These are phyloP conservation scores for Caranx melampygus DNA, from an alignment of 2,113 vertebrate species.

Conservation along the genomic window DNA sequence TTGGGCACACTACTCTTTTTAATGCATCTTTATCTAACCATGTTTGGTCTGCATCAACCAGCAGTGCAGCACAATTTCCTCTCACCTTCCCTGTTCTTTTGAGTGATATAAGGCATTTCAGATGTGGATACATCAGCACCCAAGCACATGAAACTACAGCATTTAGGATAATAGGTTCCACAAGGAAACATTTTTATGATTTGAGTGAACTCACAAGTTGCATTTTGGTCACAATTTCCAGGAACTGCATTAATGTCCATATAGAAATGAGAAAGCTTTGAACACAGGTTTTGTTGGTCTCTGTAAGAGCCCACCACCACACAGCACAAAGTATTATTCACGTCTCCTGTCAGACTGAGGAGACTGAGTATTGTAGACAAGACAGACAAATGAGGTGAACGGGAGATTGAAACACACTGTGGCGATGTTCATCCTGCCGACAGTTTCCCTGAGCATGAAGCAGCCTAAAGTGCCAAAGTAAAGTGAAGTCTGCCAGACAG, in stretches of 20 bases:
- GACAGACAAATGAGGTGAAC: constrained; percentile 50
- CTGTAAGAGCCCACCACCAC: not conserved
- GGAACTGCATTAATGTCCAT: too few species aligned
- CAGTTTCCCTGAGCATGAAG: constrained; percentile 7
- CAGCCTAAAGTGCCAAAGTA: constrained; percentile 17
- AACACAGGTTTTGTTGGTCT: not conserved
- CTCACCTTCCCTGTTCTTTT: too few species aligned
- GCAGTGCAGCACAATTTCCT: too few species aligned
- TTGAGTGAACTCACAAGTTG: not conserved
- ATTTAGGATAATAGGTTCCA: too few species aligned
- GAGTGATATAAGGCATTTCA: too few species aligned
- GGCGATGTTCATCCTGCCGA: constrained; percentile 12
- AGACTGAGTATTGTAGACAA: constrained; percentile 24
- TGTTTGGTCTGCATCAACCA: too few species aligned
- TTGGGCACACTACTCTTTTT: too few species aligned
- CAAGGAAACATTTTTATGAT: too few species aligned
- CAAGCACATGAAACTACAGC: not conserved
- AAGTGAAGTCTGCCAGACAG: constrained; percentile 36
- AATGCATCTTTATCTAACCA: too few species aligned
- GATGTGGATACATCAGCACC: too few species aligned
- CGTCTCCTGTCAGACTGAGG: not conserved
- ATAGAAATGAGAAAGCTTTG: not conserved
- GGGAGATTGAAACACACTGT: constrained; percentile 21
- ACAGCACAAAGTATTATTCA: not conserved
- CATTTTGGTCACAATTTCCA: not conserved